Evolutionary conservation across 2,113 vertebrate genomes (phyloP).

Genomic region (human (Homo sapiens)): DNA sequence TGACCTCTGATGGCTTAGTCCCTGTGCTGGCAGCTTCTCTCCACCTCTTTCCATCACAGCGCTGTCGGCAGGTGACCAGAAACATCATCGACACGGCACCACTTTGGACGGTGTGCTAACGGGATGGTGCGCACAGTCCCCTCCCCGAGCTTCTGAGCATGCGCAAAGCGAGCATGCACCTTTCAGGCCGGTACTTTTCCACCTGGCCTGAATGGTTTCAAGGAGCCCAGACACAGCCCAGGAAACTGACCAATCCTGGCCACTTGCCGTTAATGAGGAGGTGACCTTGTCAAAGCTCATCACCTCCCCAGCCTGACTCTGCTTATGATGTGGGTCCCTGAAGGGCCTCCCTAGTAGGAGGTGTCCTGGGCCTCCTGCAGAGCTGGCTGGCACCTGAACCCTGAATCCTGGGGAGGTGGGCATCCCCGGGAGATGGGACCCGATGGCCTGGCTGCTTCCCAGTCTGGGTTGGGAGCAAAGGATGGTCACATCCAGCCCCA

Average conservation of each 20-base stretch:
- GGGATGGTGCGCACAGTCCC: neutral
- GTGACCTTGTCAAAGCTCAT: neutral
- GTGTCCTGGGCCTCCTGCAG: neutral
- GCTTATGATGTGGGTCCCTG: neutral
- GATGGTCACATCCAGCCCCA: too few species aligned
- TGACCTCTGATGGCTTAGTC: neutral
- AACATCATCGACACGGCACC: fast-evolving
- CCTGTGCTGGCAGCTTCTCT: fast-evolving
- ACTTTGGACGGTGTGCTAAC: neutral
- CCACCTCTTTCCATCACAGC: neutral
- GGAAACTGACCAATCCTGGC: neutral
- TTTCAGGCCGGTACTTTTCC: neutral
- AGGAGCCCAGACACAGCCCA: neutral
- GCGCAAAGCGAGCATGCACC: too few species aligned
- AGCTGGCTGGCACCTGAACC: fast-evolving
- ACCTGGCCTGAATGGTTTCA: neutral
- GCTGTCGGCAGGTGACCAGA: too few species aligned
- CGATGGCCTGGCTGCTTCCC: neutral
- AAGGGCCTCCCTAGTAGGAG: neutral
- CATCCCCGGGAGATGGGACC: neutral
- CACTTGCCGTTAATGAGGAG: neutral
- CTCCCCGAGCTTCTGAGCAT: neutral
- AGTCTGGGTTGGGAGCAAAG: neutral
- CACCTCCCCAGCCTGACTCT: neutral
- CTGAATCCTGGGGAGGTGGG: neutral